These are phyloP conservation scores for Pimpla rufipes DNA, from an alignment of 2,888 invertebrate genomes.

Conservation along the genomic window DNA sequence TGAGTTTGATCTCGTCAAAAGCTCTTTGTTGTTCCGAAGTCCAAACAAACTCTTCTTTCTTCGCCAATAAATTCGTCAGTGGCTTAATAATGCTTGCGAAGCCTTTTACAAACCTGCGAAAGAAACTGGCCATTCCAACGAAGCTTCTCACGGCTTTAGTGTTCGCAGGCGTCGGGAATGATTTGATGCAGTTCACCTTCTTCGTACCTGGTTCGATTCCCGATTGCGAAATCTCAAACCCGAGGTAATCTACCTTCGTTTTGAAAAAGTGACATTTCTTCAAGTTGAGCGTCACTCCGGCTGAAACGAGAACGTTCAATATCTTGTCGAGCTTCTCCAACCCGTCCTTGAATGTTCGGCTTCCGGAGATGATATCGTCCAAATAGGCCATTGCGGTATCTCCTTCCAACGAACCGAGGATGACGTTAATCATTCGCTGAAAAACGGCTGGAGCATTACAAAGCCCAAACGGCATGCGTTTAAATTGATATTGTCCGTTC, in stretches of 20 bases:
- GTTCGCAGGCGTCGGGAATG: not conserved
- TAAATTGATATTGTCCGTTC: slow-evolving; percentile 76
- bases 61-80: slow-evolving; percentile 73
- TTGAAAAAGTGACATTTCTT: slow-evolving; percentile 18
- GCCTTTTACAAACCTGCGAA: slow-evolving; percentile 74
- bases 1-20: not conserved
- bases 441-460: slow-evolving; percentile 76
- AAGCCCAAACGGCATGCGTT: slow-evolving; percentile 79
- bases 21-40: slow-evolving; percentile 39
- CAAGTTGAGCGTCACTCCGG: not conserved
- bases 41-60: slow-evolving; percentile 69
- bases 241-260: slow-evolving; percentile 1
- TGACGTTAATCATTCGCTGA: slow-evolving; percentile 78
- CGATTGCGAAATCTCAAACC: not conserved
- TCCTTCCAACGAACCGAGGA: slow-evolving; percentile 65
- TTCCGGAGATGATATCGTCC: not conserved
- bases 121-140: slow-evolving; percentile 65
- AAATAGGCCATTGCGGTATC: not conserved
- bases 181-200: not conserved
- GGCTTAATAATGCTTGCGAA: slow-evolving; percentile 74
- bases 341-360: not conserved
- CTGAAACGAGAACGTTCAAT: not conserved
- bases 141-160: slow-evolving; percentile 11
- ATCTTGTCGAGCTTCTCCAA: not conserved
- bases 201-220: slow-evolving; percentile 1